Conservation (phyloP, 2,797 vertebrate genomes). For the Thaleichthys pacificus region DNA sequence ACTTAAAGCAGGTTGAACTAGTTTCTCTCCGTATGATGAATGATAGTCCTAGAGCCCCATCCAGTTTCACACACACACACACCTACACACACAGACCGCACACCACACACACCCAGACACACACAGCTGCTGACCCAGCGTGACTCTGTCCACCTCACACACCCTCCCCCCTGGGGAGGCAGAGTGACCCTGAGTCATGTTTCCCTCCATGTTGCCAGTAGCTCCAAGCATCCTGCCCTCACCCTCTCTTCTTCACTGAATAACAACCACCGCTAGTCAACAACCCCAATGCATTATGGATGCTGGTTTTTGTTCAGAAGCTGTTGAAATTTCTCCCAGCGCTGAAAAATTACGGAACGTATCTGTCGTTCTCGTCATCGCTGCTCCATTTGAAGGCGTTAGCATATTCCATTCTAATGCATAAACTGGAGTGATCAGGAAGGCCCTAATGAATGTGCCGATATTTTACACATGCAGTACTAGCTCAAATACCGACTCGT, state of each 20-base stretch:
- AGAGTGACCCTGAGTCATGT: constrained; percentile 32
- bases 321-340: neutral
- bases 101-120: neutral
- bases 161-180: constrained; percentile 19
- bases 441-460: neutral
- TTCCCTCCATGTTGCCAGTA: constrained; percentile 14
- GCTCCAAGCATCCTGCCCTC: constrained; percentile 2
- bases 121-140: neutral
- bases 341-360: neutral
- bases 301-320: constrained; percentile 11
- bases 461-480: too few relatives aligned
- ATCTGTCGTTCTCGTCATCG: neutral
- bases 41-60: neutral
- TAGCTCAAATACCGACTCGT: neutral
- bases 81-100: neutral
- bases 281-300: constrained; percentile 21
- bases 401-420: neutral
- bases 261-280: constrained; percentile 4
- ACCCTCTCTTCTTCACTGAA: neutral
- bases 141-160: neutral
- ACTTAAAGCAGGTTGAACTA: neutral
- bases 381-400: neutral
- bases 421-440: neutral
- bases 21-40: neutral
- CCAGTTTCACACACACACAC: too few relatives aligned